These are phyloP conservation scores for Coracopsis vasa DNA, from an alignment of 2,113 vertebrate genomes.

Conservation along the genomic window DNA sequence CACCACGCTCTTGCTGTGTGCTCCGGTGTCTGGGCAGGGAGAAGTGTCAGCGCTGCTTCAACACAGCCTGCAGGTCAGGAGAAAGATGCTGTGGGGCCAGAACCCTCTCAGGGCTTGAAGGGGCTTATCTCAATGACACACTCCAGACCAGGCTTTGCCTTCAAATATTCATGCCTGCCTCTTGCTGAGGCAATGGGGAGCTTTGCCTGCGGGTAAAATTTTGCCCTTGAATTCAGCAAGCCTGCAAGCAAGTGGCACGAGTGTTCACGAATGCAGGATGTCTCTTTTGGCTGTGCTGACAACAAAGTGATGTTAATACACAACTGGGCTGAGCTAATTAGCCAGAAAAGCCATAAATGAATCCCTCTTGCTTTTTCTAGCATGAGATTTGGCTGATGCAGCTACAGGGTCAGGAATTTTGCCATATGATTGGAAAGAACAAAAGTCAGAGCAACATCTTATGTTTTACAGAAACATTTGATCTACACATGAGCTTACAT, in stretches of 20 bases:
- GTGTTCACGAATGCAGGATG: not conserved
- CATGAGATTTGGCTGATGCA: not conserved
- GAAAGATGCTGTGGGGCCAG: not conserved
- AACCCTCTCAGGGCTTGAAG: not conserved
- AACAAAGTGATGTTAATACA: not conserved
- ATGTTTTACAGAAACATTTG: not conserved
- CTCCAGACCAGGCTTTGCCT: not conserved
- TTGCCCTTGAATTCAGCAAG: not conserved
- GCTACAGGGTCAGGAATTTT: not conserved
- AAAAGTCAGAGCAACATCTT: not conserved
- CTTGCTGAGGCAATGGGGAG: not conserved
- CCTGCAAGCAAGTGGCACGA: not conserved
- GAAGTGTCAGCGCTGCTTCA: not conserved
- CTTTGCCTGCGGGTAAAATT: not conserved
- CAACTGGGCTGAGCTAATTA: conserved; percentile 8
- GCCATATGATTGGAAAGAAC: not conserved
- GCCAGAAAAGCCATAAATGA: not conserved
- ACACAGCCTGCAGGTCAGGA: not conserved
- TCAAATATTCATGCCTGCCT: not conserved
- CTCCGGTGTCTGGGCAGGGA: not conserved
- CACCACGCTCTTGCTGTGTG: not conserved
- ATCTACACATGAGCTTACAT: fast-evolving
- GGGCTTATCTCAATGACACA: not conserved
- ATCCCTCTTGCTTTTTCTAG: not conserved
- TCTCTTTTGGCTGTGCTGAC: not conserved